phyloP scores from a whole-genome alignment of 2,797 vertebrate genomes.

The Gadopsis bispinosus region DNA sequence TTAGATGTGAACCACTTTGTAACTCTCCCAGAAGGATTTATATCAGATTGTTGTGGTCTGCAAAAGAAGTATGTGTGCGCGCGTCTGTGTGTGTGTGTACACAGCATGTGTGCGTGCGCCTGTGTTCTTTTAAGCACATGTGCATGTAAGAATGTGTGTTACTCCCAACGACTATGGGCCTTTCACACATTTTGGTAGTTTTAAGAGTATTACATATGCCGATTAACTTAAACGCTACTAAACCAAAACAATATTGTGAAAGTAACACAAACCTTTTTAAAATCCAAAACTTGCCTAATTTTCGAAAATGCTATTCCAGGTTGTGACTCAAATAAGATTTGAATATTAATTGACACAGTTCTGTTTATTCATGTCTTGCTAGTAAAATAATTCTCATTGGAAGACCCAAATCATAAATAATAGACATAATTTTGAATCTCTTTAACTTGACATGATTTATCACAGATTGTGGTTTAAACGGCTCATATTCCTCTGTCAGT shows the following conservation, averaged over 20 bases:
- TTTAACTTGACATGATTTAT: background rate
- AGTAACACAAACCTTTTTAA: background rate
- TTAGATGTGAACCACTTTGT: constrained; percentile 23
- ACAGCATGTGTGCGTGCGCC: background rate
- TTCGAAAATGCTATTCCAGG: background rate
- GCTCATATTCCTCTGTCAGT: background rate
- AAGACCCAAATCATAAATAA: background rate
- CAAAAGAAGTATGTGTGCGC: background rate
- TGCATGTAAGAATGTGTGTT: background rate
- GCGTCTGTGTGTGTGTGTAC: constrained; percentile 2
- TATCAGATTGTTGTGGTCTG: constrained; percentile 52
- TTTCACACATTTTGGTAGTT: background rate
- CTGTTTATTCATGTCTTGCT: background rate
- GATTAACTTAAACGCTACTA: background rate
- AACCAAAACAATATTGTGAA: background rate
- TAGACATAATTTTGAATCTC: background rate
- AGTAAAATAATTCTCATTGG: background rate
- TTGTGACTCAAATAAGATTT: background rate
- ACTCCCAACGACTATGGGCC: background rate
- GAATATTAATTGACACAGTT: background rate
- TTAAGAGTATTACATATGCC: background rate
- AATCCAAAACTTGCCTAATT: background rate
- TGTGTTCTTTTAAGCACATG: background rate
- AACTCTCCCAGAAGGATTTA: constrained; percentile 36
- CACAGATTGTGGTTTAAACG: background rate